Conservation (phyloP, 2,888 invertebrate species). For the Serrognathus titanus region DNA sequence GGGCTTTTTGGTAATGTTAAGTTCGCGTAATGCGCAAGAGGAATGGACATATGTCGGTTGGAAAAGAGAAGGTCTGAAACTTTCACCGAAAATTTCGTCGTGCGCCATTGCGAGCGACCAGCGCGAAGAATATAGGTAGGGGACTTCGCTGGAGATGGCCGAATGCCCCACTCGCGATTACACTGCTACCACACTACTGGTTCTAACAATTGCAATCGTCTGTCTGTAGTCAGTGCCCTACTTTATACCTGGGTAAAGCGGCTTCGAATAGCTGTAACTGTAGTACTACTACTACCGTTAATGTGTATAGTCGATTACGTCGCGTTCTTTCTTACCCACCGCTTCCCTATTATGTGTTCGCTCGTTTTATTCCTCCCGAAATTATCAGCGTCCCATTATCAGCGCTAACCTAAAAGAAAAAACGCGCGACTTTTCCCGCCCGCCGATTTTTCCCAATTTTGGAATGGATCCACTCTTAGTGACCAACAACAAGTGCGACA, state of each 20-base stretch:
- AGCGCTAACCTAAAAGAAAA: slow-evolving; percentile 10
- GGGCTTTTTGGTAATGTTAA: too few species aligned
- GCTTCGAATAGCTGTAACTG: slow-evolving; percentile 44
- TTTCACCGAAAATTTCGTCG: not conserved
- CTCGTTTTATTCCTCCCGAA: slow-evolving; percentile 10
- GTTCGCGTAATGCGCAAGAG: too few species aligned
- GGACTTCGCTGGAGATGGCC: slow-evolving; percentile 1
- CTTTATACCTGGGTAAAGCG: slow-evolving; percentile 47
- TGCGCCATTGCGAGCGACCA: not conserved
- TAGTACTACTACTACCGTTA: slow-evolving; percentile 52
- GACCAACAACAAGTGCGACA: too few species aligned
- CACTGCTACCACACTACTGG: slow-evolving; percentile 29
- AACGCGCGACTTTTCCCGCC: not conserved
- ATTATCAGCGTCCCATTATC: not conserved
- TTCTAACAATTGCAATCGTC: slow-evolving; percentile 36
- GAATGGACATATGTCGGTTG: too few species aligned
- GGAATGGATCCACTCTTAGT: too few species aligned
- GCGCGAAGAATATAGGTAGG: not conserved
- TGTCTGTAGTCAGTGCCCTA: slow-evolving; percentile 46
- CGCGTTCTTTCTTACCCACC: slow-evolving; percentile 27
- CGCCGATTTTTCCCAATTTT: too few species aligned
- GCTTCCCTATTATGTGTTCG: slow-evolving; percentile 7
- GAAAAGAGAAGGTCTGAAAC: too few species aligned
- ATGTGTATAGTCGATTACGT: slow-evolving; percentile 38
- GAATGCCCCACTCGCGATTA: slow-evolving; percentile 17